Conservation (phyloP, 2,888 invertebrate species). For the Yponomeuta malinellus region DNA sequence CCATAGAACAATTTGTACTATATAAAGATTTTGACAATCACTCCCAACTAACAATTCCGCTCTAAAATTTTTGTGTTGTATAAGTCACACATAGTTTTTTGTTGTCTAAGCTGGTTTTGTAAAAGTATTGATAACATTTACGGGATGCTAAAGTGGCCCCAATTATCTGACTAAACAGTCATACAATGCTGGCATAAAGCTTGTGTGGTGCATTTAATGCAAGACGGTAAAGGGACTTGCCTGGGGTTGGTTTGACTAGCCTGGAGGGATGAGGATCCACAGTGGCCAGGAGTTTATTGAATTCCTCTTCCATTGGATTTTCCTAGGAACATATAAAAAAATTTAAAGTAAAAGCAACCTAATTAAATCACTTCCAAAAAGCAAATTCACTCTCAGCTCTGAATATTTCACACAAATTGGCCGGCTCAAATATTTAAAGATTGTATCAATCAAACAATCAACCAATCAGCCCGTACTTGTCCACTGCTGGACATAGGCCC, state of each 20-base stretch:
- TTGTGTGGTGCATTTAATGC: too few relatives aligned
- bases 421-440: constrained; percentile 12
- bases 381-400: too few relatives aligned
- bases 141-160: too few relatives aligned
- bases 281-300: constrained; percentile 73
- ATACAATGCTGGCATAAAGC: too few relatives aligned
- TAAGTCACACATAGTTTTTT: background rate
- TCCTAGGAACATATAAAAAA: constrained; percentile 47
- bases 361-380: background rate
- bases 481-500: too few relatives aligned
- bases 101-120: too few relatives aligned
- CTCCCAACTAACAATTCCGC: constrained; percentile 2
- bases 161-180: background rate
- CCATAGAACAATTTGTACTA: too few relatives aligned
- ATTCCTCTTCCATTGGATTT: constrained; percentile 74
- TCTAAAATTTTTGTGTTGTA: background rate
- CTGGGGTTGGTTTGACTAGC: constrained; percentile 81
- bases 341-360: too few relatives aligned
- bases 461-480: too few relatives aligned
- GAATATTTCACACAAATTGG: too few relatives aligned
- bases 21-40: background rate
- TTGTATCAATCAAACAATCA: too few relatives aligned
- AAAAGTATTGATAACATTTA: too few relatives aligned
- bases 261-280: constrained; percentile 73
- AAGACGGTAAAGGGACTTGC: constrained; percentile 48